These are phyloP conservation scores for Eucidaris tribuloides DNA, from an alignment of 35 echinoderm and acorn worm genomes.

Conservation along the genomic window DNA sequence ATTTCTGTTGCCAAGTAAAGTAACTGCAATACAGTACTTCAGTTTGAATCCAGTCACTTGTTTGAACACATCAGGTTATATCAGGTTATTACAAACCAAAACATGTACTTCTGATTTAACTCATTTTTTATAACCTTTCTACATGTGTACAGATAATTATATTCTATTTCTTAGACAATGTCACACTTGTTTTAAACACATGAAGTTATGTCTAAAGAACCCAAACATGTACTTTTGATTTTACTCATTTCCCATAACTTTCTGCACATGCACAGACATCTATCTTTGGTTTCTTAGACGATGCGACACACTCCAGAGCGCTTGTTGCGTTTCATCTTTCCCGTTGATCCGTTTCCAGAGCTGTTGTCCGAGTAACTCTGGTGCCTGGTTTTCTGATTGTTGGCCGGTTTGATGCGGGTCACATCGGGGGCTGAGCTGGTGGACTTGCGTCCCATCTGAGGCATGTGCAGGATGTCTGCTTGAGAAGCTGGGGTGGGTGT, in stretches of 20 bases:
- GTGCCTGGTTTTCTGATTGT: constrained; percentile 46
- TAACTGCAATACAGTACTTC: too few species aligned
- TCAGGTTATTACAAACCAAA: too few species aligned
- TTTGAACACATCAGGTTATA: too few species aligned
- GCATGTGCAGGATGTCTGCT: constrained; percentile 87
- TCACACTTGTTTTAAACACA: background rate
- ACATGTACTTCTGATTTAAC: too few species aligned
- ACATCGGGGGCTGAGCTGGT: constrained; percentile 72
- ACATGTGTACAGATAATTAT: background rate
- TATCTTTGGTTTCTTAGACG: constrained; percentile 20
- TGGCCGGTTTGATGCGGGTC: constrained; percentile 56
- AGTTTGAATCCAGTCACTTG: too few species aligned
- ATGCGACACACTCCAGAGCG: constrained; percentile 83
- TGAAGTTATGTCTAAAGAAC: background rate
- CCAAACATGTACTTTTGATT: background rate
- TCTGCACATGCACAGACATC: background rate
- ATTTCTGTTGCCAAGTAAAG: too few species aligned
- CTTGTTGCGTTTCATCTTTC: constrained; percentile 80
- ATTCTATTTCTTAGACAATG: background rate
- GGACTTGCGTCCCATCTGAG: constrained; percentile 66
- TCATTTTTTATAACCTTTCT: background rate
- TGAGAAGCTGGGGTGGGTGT: constrained; percentile 73
- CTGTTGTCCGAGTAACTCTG: constrained; percentile 83
- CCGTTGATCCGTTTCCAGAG: constrained; percentile 30
- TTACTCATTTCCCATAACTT: background rate